Conservation (phyloP, 2,113 vertebrate species). For the Ageneiosus marmoratus region DNA sequence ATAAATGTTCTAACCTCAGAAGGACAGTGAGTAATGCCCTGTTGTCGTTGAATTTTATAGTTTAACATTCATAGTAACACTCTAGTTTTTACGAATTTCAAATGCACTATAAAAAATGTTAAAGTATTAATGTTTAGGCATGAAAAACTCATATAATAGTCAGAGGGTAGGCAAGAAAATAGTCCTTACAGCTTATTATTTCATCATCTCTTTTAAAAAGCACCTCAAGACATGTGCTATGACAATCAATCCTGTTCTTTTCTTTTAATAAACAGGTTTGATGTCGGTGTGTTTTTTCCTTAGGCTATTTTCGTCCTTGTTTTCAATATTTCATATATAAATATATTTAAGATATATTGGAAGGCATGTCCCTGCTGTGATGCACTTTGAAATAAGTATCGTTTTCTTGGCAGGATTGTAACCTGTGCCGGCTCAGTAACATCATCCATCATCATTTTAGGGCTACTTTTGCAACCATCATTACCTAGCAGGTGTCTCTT, state of each 20-base stretch:
- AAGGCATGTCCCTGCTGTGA: neutral
- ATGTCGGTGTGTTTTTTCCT: neutral
- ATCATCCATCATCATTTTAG: slow-evolving; percentile 5
- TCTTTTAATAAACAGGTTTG: neutral
- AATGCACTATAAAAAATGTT: too few species aligned
- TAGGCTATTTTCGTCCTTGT: neutral
- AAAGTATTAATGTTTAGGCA: too few species aligned
- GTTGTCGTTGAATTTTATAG: too few species aligned
- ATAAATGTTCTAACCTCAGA: too few species aligned
- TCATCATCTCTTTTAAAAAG: neutral
- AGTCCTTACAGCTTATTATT: neutral
- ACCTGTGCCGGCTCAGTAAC: neutral
- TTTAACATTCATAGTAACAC: too few species aligned
- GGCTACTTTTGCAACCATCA: neutral
- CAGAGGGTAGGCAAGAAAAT: too few species aligned
- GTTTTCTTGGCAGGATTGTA: neutral
- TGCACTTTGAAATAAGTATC: neutral
- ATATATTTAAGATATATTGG: neutral
- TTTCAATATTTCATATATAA: neutral
- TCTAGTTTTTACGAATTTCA: too few species aligned
- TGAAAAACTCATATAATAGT: too few species aligned
- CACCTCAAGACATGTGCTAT: neutral
- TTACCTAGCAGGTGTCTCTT: slow-evolving; percentile 3
- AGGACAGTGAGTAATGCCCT: too few species aligned
- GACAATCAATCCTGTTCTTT: neutral